Conservation (phyloP, 1,140 invertebrate genomes). For the Fopius arisanus region DNA sequence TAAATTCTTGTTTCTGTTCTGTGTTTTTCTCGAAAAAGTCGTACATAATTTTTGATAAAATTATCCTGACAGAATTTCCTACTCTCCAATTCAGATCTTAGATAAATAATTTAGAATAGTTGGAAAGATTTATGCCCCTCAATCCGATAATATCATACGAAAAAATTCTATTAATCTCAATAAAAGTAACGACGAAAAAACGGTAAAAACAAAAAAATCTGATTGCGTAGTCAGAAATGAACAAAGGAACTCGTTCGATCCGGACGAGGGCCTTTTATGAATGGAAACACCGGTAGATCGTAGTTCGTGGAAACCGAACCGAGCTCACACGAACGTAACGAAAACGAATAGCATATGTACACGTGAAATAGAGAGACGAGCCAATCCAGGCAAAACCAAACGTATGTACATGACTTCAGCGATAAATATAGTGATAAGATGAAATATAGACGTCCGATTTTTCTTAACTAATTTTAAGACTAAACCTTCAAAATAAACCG, state of each 20-base stretch:
- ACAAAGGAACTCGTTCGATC: constrained; percentile 16
- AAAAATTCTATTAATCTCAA: background rate
- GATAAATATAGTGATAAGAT: background rate
- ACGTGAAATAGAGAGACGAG: background rate
- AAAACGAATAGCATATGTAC: background rate
- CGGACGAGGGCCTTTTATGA: constrained; percentile 16
- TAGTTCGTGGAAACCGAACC: constrained; percentile 11
- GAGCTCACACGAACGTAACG: constrained; percentile 8
- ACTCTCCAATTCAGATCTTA: background rate
- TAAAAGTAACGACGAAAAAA: background rate
- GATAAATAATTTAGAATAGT: no score
- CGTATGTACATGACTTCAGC: background rate
- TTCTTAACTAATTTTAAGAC: background rate
- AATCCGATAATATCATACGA: background rate
- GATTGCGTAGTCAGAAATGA: constrained; percentile 15
- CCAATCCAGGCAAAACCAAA: background rate
- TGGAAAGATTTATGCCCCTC: background rate
- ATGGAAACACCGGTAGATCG: constrained; percentile 12
- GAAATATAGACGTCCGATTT: background rate
- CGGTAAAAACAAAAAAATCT: background rate
- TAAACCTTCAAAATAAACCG: no score
- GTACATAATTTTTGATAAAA: no score
- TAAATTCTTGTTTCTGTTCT: no score
- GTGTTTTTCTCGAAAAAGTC: no score
- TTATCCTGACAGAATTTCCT: background rate